These are phyloP conservation scores for Podabrus alpinus DNA, from an alignment of 2,888 invertebrate genomes.

Conservation along the genomic window DNA sequence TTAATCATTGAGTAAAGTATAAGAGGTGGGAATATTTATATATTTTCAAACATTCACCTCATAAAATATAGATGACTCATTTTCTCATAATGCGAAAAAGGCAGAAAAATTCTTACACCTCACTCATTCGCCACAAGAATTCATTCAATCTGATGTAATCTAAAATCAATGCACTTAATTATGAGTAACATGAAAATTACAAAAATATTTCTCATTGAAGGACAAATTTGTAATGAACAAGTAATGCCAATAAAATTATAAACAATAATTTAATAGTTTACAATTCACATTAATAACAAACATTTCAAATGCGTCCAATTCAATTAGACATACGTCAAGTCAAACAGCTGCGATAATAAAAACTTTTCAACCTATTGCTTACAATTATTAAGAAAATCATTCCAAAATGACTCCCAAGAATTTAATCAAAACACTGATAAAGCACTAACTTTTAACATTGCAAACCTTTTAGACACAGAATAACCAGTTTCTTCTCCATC, in stretches of 20 bases:
- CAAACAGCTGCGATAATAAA: background rate
- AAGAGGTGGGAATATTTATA: slow-evolving; percentile 16
- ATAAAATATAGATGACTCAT: slow-evolving; percentile 7
- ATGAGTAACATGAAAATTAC: background rate
- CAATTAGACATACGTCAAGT: background rate
- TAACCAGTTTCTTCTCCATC: no score
- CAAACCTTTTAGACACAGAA: no score
- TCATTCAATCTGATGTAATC: no score
- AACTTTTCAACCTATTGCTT: no score
- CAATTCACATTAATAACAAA: background rate
- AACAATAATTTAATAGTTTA: background rate
- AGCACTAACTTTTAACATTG: no score
- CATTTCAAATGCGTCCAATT: background rate
- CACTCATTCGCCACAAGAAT: background rate
- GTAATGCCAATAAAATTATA: background rate
- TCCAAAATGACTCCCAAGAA: no score
- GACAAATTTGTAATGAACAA: background rate
- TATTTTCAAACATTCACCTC: slow-evolving; percentile 14
- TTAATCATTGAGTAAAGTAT: slow-evolving; percentile 22
- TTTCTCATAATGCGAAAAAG: background rate
- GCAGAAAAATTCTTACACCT: background rate
- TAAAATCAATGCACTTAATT: background rate
- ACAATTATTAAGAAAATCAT: no score
- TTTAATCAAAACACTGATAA: no score
- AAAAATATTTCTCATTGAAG: background rate